Conservation (phyloP, 2,113 vertebrate species). For the Empidonax traillii region DNA sequence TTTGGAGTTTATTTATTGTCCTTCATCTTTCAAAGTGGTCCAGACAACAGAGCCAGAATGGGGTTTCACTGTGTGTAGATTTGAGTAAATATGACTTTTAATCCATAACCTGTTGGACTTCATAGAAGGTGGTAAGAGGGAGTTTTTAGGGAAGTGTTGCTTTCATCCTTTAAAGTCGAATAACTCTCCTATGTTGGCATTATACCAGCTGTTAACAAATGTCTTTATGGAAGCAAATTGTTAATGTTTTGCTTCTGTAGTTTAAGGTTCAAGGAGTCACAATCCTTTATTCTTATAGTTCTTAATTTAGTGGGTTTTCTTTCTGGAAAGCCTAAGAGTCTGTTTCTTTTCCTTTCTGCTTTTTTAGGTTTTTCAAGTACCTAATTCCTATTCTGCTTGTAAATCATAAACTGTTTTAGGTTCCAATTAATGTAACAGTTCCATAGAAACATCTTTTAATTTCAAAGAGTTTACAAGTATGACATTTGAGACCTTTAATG, state of each 20-base stretch:
- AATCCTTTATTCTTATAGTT: neutral
- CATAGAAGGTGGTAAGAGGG: neutral
- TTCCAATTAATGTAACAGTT: neutral
- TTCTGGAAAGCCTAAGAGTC: neutral
- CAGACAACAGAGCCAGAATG: neutral
- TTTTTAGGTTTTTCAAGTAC: neutral
- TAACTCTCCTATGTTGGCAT: neutral
- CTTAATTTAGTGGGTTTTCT: neutral
- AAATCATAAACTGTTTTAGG: neutral
- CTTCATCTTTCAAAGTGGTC: neutral
- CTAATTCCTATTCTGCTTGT: neutral
- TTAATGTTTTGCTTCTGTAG: neutral
- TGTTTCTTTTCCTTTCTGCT: neutral
- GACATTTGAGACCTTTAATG: constrained; percentile 44
- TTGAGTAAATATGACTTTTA: neutral
- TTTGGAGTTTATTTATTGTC: neutral
- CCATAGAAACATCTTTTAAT: neutral
- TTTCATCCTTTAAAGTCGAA: neutral
- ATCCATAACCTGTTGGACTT: neutral
- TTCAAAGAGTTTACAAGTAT: neutral
- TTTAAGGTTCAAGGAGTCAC: neutral
- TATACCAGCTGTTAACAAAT: neutral
- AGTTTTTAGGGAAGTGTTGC: neutral
- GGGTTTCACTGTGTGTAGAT: neutral
- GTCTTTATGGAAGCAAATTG: neutral